Base-by-base conservation (phyloP, 2,888 invertebrate genomes). In the Lithophane socia region DNA sequence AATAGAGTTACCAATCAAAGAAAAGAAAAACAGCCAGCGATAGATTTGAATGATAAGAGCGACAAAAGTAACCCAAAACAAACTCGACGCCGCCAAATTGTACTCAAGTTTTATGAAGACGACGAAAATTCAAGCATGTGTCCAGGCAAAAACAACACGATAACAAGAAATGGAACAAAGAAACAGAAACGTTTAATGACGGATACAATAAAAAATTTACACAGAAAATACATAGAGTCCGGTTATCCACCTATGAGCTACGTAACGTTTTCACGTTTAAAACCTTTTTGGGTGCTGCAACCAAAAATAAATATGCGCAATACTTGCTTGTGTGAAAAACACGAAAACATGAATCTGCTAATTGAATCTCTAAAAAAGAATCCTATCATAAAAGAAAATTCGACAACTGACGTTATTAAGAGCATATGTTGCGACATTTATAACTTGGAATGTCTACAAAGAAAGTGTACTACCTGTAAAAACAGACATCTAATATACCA, bases 291-390 rank as follows among this genome's bases (percentile, higher is more conserved):
- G 83, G 73, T 84, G 52, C 18, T 61, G 29, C 71, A 76, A 71
- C 74, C 75, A 63, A 80, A 72, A 58, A 60, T 83, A 67, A 80
- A 80, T 72, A 65, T 56, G 49, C 73, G 78, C n/a, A 76, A 83
- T 49, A 83, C 83, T 61, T 83, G 83, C 70, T 64, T 80, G 29
- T 80, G 83, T 78, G 73, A 80, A 76, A 78, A 71, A 60, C 80
- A 78, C 64, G 78, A 70, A 71, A 80, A 83, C 63, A 80, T 83
- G 83, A 70, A 78, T 52, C 76, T 83, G 60, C 66, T 83, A 67
- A 80, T 73, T 71, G 58, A 60, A 56, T 64, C 69, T 70, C 49
- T 79, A 54, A 77, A 82, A 75, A 72, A 58, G 52, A 77, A 77
- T 56, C 49, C 44, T 42, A 21, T 77, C 49, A 79, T 75, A 29